Evolutionary conservation across 1,140 invertebrate genomes (phyloP).

Genomic region (Lordiphosa mommai): DNA sequence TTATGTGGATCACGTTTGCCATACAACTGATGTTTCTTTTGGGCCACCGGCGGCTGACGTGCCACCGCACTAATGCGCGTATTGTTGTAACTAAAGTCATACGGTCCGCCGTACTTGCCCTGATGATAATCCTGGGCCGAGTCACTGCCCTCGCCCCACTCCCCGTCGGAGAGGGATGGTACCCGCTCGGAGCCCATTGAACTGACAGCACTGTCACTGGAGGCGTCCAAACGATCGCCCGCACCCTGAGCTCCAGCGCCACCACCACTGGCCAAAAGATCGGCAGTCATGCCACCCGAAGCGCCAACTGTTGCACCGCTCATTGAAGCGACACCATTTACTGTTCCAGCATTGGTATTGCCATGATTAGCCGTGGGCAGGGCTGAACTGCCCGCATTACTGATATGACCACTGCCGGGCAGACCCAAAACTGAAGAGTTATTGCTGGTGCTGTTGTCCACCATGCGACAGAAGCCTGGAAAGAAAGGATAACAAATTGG

Average conservation of each 20-base stretch:
- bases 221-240: conserved; percentile 88
- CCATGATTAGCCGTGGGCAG: conserved; percentile 36
- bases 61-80: conserved; percentile 61
- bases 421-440: conserved; percentile 76
- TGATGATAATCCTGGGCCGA: conserved; percentile 85
- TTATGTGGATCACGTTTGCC: conserved; percentile 91
- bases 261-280: conserved; percentile 51
- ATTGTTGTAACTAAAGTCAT: conserved; percentile 85
- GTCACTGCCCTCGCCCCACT: conserved; percentile 94
- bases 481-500: background rate
- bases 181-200: conserved; percentile 95
- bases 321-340: conserved; percentile 65
- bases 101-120: conserved; percentile 87
- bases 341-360: conserved; percentile 30
- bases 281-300: conserved; percentile 70
- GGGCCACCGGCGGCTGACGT: conserved; percentile 86
- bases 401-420: conserved; percentile 65
- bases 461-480: conserved; percentile 91
- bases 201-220: conserved; percentile 92
- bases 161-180: conserved; percentile 91
- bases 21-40: conserved; percentile 96
- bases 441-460: conserved; percentile 83
- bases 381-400: conserved; percentile 46
- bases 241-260: conserved; percentile 52
- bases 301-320: conserved; percentile 64